Conservation (phyloP, 2,113 vertebrate species). For the Oreotrochilus melanogaster region DNA sequence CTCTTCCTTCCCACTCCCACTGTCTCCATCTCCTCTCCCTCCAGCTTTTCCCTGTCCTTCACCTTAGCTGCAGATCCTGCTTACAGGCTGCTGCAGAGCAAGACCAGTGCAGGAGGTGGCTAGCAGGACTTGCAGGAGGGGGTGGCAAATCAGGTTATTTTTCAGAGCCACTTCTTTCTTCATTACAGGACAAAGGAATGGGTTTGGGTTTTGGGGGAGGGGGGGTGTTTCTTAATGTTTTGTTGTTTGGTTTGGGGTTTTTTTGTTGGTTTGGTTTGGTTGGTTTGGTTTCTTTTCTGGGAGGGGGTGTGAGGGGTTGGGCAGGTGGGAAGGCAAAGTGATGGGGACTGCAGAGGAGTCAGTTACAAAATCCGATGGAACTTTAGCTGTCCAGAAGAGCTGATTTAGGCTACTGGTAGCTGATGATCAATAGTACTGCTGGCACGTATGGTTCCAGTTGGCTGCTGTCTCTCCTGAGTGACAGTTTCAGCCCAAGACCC, state of each 20-base stretch:
- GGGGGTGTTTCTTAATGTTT: no score
- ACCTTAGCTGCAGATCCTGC: neutral
- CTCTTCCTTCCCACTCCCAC: neutral
- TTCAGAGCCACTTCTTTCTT: constrained; percentile 5
- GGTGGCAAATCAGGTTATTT: neutral
- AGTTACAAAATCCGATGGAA: neutral
- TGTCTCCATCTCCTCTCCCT: neutral
- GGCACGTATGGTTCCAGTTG: neutral
- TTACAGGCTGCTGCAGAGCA: neutral
- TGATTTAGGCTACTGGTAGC: neutral
- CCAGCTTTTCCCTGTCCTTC: neutral
- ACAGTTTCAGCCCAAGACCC: neutral
- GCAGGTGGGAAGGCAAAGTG: neutral
- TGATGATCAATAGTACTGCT: neutral
- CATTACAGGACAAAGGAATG: neutral
- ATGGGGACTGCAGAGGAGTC: neutral
- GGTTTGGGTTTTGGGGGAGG: neutral
- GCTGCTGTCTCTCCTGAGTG: neutral
- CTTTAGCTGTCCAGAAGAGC: neutral
- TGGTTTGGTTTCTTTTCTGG: neutral
- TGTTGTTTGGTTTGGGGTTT: no score
- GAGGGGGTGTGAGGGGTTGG: no score
- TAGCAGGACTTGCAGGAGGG: neutral
- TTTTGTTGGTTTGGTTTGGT: no score
- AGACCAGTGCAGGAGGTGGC: neutral